A percentile compares a stretch with the other conserved stretches of the same genome.
phyloP scores from a whole-genome alignment of 2,113 vertebrate species.

The Mesoclemmys tuberculata region DNA sequence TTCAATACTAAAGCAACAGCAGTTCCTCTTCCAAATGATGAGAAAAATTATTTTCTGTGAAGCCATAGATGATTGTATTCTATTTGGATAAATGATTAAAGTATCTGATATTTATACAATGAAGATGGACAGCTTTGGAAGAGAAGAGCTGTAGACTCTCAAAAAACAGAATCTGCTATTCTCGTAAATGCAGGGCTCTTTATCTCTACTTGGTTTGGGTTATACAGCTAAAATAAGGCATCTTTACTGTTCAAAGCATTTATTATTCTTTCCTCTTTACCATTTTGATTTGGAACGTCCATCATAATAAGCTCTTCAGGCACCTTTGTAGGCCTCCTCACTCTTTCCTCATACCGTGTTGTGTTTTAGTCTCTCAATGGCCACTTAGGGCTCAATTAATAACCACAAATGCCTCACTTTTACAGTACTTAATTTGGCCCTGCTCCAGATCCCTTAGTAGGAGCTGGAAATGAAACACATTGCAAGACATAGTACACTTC shows the following conservation, averaged over 20 bases:
- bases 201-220: background rate
- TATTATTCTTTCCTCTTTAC: background rate
- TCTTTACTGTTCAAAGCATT: too few species aligned
- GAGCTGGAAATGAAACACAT: background rate
- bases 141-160: background rate
- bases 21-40: background rate
- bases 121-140: background rate
- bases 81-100: background rate
- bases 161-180: background rate
- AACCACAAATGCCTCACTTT: background rate
- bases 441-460: background rate
- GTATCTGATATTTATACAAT: background rate
- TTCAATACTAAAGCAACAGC: background rate
- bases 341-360: background rate
- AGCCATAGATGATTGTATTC: background rate
- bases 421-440: background rate
- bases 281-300: background rate
- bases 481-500: background rate
- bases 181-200: background rate
- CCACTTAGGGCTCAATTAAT: background rate
- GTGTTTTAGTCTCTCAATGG: background rate
- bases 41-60: background rate
- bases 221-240: background rate
- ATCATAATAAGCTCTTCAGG: background rate
- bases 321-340: background rate